phyloP scores from a whole-genome alignment of 2,113 vertebrate genomes.

The Erpornis zantholeuca region DNA sequence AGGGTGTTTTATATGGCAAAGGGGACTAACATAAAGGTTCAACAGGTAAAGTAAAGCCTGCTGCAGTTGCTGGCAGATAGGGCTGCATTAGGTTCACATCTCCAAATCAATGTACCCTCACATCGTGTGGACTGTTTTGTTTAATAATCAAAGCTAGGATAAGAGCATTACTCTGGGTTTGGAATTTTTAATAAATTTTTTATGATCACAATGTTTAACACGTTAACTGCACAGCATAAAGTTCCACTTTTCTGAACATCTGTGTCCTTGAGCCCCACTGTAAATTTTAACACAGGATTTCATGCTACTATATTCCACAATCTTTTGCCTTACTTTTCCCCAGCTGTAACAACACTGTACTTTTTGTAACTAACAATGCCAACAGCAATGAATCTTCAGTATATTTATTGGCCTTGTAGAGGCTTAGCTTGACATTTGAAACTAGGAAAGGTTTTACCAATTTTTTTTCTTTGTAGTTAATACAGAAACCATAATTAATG shows the following conservation, averaged over 20 bases:
- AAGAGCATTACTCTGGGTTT: neutral
- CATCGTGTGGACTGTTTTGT: neutral
- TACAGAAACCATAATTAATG: slow-evolving; percentile 69
- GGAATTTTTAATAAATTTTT: neutral
- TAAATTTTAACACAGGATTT: neutral
- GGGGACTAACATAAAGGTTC: neutral
- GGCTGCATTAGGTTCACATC: neutral
- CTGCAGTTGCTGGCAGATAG: neutral
- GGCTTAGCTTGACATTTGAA: slow-evolving; percentile 63
- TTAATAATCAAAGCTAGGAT: neutral
- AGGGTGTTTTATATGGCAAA: neutral
- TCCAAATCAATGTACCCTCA: neutral
- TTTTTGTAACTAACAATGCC: neutral
- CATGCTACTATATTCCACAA: neutral
- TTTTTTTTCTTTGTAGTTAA: slow-evolving; percentile 64
- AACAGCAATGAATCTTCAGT: slow-evolving; percentile 20
- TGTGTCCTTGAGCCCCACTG: neutral
- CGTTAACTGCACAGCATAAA: neutral
- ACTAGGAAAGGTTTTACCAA: slow-evolving; percentile 39
- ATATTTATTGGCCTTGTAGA: slow-evolving; percentile 11
- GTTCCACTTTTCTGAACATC: neutral
- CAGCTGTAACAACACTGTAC: neutral
- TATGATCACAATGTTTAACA: neutral
- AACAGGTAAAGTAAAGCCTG: neutral
- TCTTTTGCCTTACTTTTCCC: neutral